A percentile compares a stretch with the other conserved stretches of the same genome.
These are phyloP conservation scores for Tachypleus tridentatus DNA, from an alignment of 1,140 invertebrate species.

Conservation along the genomic window DNA sequence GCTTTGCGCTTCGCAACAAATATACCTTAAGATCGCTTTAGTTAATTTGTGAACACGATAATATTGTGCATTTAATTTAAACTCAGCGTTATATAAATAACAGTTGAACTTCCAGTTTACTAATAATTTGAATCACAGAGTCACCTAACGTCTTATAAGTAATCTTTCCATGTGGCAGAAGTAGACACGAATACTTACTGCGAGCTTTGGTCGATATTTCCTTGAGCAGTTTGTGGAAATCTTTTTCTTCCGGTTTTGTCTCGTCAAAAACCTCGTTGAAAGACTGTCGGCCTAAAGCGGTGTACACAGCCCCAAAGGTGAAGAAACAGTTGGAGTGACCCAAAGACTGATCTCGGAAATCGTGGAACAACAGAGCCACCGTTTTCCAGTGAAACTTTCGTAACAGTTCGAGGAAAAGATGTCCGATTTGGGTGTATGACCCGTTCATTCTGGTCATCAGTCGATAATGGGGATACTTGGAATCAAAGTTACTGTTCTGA, in stretches of 20 bases:
- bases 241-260: slow-evolving; percentile 24
- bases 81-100: too few relatives aligned
- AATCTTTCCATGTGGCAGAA: too few relatives aligned
- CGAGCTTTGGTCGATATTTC: slow-evolving; percentile 52
- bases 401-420: slow-evolving; percentile 52
- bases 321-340: slow-evolving; percentile 64
- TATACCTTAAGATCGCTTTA: too few relatives aligned
- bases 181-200: slow-evolving; percentile 50
- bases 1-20: too few relatives aligned
- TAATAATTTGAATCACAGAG: too few relatives aligned
- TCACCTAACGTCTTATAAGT: too few relatives aligned
- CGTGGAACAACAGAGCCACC: slow-evolving; percentile 34
- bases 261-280: slow-evolving; percentile 52
- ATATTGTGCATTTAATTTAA: too few relatives aligned
- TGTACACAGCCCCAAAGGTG: slow-evolving; percentile 53
- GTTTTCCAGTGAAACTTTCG: slow-evolving; percentile 56
- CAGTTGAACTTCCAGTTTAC: too few relatives aligned
- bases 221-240: slow-evolving; percentile 47
- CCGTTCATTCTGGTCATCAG: slow-evolving; percentile 77
- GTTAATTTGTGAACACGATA: too few relatives aligned
- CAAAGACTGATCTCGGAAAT: slow-evolving; percentile 25
- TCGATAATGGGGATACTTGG: slow-evolving; percentile 50
- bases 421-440: slow-evolving; percentile 47
- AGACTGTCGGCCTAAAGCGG: slow-evolving; percentile 44
- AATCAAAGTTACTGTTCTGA: slow-evolving; percentile 61